Evolutionary conservation across 2,888 invertebrate species (phyloP).

Genomic region (Cantharis rustica): DNA sequence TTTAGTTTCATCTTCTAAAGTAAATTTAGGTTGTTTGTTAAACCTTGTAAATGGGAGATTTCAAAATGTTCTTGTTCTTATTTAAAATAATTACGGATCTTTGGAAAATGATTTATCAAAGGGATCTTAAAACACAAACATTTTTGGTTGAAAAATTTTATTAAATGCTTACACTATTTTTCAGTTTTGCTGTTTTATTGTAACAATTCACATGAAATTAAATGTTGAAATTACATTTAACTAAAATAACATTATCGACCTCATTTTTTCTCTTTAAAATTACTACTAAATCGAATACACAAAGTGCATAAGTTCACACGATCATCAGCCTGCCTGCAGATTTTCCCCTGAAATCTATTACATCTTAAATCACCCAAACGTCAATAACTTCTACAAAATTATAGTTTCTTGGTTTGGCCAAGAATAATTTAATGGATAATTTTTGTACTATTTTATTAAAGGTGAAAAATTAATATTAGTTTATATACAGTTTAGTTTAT

Average conservation of each 20-base stretch:
- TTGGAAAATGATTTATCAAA: no score
- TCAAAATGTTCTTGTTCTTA: no score
- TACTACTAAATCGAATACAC: not conserved
- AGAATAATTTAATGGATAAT: not conserved
- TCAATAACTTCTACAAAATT: not conserved
- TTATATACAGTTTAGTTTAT: no score
- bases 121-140: not conserved
- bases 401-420: no score
- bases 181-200: not conserved
- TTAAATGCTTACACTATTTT: not conserved
- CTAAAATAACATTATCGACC: not conserved
- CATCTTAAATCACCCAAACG: not conserved
- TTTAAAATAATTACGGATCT: no score
- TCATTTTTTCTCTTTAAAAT: not conserved
- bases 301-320: not conserved
- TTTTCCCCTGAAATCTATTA: not conserved
- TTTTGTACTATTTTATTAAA: not conserved
- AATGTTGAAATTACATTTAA: not conserved
- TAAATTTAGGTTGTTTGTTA: no score
- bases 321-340: not conserved
- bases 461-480: no score
- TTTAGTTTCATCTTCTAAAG: no score
- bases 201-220: not conserved
- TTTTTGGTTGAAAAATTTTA: not conserved
- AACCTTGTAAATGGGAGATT: no score